Percentiles rank a stretch among this genome's conserved stretches.
Evolutionary conservation across 2,113 vertebrate species (phyloP).

Genomic region (Arizona elegans): DNA sequence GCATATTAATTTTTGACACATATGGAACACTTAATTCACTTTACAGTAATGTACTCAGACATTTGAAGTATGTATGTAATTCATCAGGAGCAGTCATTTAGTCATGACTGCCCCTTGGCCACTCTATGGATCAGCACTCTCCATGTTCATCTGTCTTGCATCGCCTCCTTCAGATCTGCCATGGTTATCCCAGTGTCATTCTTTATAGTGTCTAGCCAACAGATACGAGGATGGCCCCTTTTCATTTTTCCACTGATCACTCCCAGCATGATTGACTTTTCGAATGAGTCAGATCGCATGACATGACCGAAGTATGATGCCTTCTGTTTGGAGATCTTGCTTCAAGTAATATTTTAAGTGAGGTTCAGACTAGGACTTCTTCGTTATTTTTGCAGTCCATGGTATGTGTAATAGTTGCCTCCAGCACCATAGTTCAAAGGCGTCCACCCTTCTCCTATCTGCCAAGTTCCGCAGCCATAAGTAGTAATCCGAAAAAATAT

Average conservation of each 20-base stretch:
- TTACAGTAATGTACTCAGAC: constrained; percentile 10
- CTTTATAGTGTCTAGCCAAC: neutral
- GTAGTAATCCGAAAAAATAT: neutral
- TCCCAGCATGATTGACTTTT: neutral
- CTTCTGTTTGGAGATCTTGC: neutral
- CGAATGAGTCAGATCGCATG: neutral
- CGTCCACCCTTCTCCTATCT: neutral
- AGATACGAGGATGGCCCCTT: neutral
- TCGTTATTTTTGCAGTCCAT: neutral
- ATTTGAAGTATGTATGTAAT: neutral
- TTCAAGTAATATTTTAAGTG: neutral
- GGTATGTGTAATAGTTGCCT: neutral
- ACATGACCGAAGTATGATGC: neutral
- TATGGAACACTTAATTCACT: constrained; percentile 8
- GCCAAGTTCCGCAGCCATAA: neutral
- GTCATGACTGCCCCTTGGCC: neutral
- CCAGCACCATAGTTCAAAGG: neutral
- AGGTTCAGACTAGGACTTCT: neutral
- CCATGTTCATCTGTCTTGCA: neutral
- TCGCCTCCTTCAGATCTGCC: neutral
- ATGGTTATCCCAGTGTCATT: neutral
- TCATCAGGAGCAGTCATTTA: constrained; percentile 1
- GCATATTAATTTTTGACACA: neutral
- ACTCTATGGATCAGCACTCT: neutral
- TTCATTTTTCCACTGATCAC: neutral